Base-by-base conservation (phyloP, 1,140 invertebrate genomes). In the Phocides pigmalion region DNA sequence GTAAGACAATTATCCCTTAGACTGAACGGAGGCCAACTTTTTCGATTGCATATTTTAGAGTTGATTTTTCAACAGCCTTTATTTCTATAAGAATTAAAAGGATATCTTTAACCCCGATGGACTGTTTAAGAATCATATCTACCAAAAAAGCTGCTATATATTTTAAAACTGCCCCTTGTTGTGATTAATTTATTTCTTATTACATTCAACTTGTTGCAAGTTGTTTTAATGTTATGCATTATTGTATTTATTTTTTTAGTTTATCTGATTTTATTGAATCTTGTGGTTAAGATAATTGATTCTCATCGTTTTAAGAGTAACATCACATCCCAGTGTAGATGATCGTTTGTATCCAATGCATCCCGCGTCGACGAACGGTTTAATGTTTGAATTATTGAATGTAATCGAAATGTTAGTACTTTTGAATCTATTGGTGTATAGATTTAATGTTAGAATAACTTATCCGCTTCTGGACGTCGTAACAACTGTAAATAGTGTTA, bases 401-500 rank as follows among this genome's bases (percentile, higher is more conserved):
- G n/a, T 35, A 35, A 12, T 35, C 32, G 32, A 35, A 35, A 35
- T 12, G 32, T 35, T 35, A n/a, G 32, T 35, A 35, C 16, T 42
- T 28, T 58, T 22, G 22, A 58, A 58, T 58, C 54, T 46, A 32
- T 58, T 58, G 39, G 41, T 58, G 54, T 58, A 46, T 58, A 58
- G 54, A 19, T 58, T 58, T 44, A 58, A 44, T 58, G 22, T 46
- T 46, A 58, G 54, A n/a, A 15, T 58, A 32, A 58, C 41, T 58
- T 58, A 44, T 22, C 1, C 44, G 53, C 53, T 56, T 56, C 53
- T 56, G 53, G 19, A 56, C 20, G 53, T 56, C 15, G 25, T 56
- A 56, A 56, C 53, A 56, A 32, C 17, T 54, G 39, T 63, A 32
- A 46, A 64, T 64, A 64, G 62, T 11, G 54, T 54, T 64, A 64